Percentiles rank a stretch among this genome's conserved stretches.
Evolutionary conservation across 2,113 vertebrate genomes (phyloP).

Genomic region (Corvus hawaiiensis): DNA sequence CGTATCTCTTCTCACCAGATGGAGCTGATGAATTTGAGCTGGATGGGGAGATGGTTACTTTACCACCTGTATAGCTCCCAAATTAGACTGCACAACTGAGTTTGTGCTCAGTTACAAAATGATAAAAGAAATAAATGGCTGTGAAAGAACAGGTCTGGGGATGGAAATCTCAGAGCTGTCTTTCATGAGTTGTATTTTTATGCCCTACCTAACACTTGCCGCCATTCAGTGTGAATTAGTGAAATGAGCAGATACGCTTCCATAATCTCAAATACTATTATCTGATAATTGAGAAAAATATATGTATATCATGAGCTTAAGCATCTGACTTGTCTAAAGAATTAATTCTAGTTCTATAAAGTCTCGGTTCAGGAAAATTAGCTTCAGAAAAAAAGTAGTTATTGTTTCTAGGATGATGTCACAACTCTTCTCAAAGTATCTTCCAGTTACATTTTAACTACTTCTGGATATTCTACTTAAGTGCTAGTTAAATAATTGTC

Average conservation of each 20-base stretch:
- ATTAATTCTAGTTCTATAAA: conserved; percentile 69
- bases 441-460: conserved; percentile 67
- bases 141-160: conserved; percentile 55
- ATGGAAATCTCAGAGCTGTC: conserved; percentile 52
- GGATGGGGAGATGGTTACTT: conserved; percentile 87
- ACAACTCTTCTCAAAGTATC: conserved; percentile 63
- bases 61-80: conserved; percentile 84
- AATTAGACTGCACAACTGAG: conserved; percentile 8
- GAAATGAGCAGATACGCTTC: conserved; percentile 76
- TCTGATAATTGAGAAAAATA: conserved; percentile 64
- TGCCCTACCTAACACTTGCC: conserved; percentile 72
- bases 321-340: conserved; percentile 68
- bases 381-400: conserved; percentile 70
- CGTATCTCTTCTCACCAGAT: conserved; percentile 92
- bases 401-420: conserved; percentile 68
- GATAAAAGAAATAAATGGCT: conserved; percentile 36
- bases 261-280: conserved; percentile 72
- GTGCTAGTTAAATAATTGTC: conserved; percentile 74
- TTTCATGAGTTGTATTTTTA: conserved; percentile 73
- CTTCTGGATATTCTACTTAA: conserved; percentile 68
- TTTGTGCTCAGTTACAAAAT: conserved; percentile 30
- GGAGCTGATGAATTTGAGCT: conserved; percentile 91
- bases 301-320: conserved; percentile 72
- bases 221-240: conserved; percentile 70
- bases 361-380: conserved; percentile 59